A percentile compares a stretch with the other conserved stretches of the same genome.
Conservation (phyloP, 1,140 invertebrate species). For the Aphaenogaster rudis region DNA sequence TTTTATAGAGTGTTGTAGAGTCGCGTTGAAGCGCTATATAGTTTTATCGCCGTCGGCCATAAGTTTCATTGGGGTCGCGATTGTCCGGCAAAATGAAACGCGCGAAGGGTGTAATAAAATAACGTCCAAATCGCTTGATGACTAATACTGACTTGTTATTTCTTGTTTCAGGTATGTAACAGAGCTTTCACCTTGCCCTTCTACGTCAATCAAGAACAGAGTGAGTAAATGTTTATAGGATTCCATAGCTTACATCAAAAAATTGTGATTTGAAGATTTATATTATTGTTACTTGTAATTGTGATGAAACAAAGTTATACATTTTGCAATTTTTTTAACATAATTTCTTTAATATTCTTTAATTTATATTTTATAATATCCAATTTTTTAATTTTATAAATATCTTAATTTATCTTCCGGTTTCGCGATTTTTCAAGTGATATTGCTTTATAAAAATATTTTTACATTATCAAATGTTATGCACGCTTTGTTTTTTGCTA, state of each 20-base stretch:
- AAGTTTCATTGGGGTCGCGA: constrained; percentile 53
- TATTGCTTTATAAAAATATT: background rate
- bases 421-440: background rate
- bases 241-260: background rate
- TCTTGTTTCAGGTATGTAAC: constrained; percentile 73
- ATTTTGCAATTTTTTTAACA: background rate
- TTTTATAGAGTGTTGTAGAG: constrained; percentile 45
- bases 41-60: constrained; percentile 55
- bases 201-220: background rate
- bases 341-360: background rate
- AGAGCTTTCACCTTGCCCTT: background rate
- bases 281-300: background rate
- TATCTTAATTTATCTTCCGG: background rate
- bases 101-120: constrained; percentile 30
- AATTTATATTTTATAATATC: background rate
- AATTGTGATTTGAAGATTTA: background rate
- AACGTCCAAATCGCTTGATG: constrained; percentile 25
- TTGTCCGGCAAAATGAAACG: constrained; percentile 49
- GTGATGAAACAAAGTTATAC: background rate
- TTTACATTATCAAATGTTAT: background rate
- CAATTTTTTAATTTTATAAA: background rate
- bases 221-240: constrained; percentile 49
- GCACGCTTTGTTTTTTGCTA: background rate
- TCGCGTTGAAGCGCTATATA: constrained; percentile 40
- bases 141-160: constrained; percentile 52